A percentile compares a stretch with the other conserved stretches of the same genome.
phyloP scores from a whole-genome alignment of 2,888 invertebrate genomes.

The Cheilosia vernalis region DNA sequence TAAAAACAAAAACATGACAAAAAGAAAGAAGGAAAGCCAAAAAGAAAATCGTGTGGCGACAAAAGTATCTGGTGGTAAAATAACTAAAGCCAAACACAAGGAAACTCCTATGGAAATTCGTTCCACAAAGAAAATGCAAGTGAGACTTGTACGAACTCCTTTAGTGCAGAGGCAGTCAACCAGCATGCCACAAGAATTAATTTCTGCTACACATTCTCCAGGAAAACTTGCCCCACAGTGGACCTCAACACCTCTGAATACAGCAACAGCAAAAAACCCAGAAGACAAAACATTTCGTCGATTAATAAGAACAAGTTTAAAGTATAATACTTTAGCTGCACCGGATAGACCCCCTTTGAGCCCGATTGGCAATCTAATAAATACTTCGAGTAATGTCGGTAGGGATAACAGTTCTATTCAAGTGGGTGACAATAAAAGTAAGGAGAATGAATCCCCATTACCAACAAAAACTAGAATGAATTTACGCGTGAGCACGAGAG shows the following conservation, averaged over 20 bases:
- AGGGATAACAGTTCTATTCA: not conserved
- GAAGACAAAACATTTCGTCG: not conserved
- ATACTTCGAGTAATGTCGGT: not conserved
- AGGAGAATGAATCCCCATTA: not conserved
- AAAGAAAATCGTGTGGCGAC: not conserved
- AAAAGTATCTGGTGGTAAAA: constrained; percentile 11
- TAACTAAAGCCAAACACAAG: constrained; percentile 16
- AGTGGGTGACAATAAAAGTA: not conserved
- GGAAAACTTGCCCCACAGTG: not conserved
- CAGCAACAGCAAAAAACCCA: not conserved
- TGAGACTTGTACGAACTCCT: not conserved
- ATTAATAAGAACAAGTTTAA: not conserved
- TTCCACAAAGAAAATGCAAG: not conserved
- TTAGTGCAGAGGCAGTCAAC: not conserved
- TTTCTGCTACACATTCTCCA: not conserved
- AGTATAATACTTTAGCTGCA: not conserved
- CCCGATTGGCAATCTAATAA: not conserved
- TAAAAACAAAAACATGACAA: constrained; percentile 30
- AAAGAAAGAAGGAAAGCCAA: constrained; percentile 18
- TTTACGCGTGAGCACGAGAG: too few species aligned
- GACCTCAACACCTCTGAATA: constrained; percentile 39
- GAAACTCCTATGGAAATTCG: not conserved
- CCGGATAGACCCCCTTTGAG: not conserved
- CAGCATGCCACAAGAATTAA: not conserved
- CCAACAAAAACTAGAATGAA: not conserved